Conservation (phyloP, 2,888 invertebrate genomes). For the Xestia sexstrigata region DNA sequence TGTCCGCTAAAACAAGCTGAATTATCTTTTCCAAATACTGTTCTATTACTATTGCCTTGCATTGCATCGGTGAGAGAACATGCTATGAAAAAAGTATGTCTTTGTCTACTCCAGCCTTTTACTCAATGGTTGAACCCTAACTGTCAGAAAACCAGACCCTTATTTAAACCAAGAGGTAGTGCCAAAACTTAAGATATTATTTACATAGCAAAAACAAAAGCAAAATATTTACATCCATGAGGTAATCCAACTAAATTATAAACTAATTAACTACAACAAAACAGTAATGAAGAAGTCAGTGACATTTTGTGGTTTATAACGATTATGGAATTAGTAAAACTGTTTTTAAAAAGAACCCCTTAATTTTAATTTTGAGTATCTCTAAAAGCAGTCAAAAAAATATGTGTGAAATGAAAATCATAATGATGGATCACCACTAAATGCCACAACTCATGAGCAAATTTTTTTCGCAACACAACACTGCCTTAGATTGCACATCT, state of each 20-base stretch:
- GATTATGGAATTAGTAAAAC: slow-evolving; percentile 6
- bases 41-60: neutral
- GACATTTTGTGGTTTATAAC: slow-evolving; percentile 17
- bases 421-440: slow-evolving; percentile 31
- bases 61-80: neutral
- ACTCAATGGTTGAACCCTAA: slow-evolving; percentile 6
- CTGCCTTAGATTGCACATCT: slow-evolving; percentile 74
- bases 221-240: slow-evolving; percentile 66
- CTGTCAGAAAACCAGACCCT: slow-evolving; percentile 17
- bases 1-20: no score
- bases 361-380: neutral
- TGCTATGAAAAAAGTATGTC: neutral
- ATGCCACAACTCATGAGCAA: slow-evolving; percentile 75
- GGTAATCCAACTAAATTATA: slow-evolving; percentile 72
- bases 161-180: slow-evolving; percentile 48
- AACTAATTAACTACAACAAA: slow-evolving; percentile 58
- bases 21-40: neutral
- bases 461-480: slow-evolving; percentile 63
- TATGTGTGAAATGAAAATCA: neutral
- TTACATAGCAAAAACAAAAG: slow-evolving; percentile 59
- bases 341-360: neutral
- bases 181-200: slow-evolving; percentile 58
- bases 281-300: slow-evolving; percentile 39
- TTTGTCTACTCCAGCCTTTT: neutral
- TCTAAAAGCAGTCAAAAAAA: neutral